Evolutionary conservation across 92 coral and sea anemone species (phyloP).

Genomic region (Parazoanthus darwini): DNA sequence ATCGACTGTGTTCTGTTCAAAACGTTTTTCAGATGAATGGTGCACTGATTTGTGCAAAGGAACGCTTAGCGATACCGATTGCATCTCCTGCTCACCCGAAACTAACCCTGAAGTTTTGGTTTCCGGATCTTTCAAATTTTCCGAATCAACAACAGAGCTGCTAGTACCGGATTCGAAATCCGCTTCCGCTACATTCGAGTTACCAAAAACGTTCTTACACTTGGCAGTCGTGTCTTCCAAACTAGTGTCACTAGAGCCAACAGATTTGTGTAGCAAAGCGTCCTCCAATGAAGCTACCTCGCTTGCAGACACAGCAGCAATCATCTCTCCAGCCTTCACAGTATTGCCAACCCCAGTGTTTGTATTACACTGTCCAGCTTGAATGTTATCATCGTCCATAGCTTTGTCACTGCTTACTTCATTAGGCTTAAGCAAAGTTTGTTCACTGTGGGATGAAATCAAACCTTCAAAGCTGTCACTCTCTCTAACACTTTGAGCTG

Average conservation of each 20-base stretch:
- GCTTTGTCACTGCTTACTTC: background rate
- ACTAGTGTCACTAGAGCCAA: background rate
- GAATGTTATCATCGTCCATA: background rate
- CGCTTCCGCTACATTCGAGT: background rate
- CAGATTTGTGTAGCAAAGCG: background rate
- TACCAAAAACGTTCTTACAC: background rate
- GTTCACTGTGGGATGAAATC: background rate
- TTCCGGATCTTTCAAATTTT: background rate
- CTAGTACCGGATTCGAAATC: background rate
- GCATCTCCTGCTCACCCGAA: background rate
- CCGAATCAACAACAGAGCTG: background rate
- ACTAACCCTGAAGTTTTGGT: background rate
- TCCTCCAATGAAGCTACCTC: background rate
- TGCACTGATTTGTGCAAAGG: background rate
- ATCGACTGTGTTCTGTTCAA: background rate
- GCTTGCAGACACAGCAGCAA: background rate
- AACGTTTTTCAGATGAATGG: background rate
- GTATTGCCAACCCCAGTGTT: background rate
- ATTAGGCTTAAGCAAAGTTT: background rate
- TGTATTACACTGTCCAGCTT: background rate
- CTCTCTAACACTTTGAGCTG: conserved; percentile 22
- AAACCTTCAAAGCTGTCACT: conserved; percentile 47
- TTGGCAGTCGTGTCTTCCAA: background rate
- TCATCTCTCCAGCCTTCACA: background rate
- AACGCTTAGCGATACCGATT: background rate